Base-by-base conservation (phyloP, 2,888 invertebrate genomes). In the Drosophila hamatofila region DNA sequence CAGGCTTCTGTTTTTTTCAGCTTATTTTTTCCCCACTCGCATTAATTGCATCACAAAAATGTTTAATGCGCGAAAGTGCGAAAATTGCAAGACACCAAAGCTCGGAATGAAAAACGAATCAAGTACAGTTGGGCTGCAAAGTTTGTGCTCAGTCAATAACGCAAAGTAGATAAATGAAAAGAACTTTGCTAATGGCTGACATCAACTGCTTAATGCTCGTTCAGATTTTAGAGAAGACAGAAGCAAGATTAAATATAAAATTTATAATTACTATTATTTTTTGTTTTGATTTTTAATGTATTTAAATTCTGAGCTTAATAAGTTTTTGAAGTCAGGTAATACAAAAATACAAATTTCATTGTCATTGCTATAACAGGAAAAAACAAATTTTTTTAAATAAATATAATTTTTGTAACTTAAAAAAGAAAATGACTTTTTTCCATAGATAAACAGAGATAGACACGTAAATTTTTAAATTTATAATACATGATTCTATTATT, bases 21-120 rank as follows among this genome's bases (percentile, higher is more conserved):
- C 48, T 54, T 39, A n/a, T 25, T n/a, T 25, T 54, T 25, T 55
- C 66, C 59, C 61, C 60, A 56, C 59, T 60, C 88, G 72, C 77
- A 83, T 88, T 90, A 81, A 88, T 90, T 84, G 86, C 90, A 81
- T 83, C 83, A 89, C 83, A 80, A 85, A 77, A 81, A 74, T 78
- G 75, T 86, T 83, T 81, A 88, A 89, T 85, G 80, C 84, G 87
- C 84, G 76, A 83, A 86, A 88, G 84, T 84, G 89, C 84, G 84
- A 88, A 88, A 81, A 84, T 86, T 72, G 85, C 86, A 71, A 72
- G 86, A 78, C 71, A 76, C 76, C 72, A 75, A 69, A 57, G 57
- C 68, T 41, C 44, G 69, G 68, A 81, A 72, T 70, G 72, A 59
- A 80, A 75, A 86, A 27, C 72, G 80, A 75, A 71, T 80, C 63